Percentiles rank a stretch among this genome's conserved stretches.
Evolutionary conservation across 2,113 vertebrate genomes (phyloP).

Genomic region (Brienomyrus longianalis): DNA sequence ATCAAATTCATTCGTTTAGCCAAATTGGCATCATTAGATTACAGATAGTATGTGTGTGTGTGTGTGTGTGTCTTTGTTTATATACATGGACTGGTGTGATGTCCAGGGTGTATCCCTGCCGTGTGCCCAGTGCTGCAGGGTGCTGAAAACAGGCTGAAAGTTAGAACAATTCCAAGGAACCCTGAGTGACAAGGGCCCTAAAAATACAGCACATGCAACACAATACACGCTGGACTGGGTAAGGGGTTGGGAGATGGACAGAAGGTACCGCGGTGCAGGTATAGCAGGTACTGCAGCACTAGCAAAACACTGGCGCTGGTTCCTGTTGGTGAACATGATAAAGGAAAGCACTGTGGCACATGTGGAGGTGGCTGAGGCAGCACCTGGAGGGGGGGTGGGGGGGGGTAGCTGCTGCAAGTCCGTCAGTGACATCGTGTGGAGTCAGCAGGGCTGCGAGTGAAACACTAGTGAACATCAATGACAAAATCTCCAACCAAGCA

Average conservation of each 20-base stretch:
- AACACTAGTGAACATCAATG: neutral
- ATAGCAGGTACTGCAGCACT: neutral
- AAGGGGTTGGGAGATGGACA: neutral
- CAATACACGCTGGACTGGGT: neutral
- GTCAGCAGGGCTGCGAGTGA: no score
- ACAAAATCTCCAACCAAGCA: neutral
- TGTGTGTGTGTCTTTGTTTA: neutral
- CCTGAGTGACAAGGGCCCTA: neutral
- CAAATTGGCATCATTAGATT: neutral
- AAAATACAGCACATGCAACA: neutral
- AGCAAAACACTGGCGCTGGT: no score
- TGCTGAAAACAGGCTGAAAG: neutral
- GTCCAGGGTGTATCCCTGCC: neutral
- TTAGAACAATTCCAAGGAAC: neutral
- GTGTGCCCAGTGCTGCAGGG: neutral
- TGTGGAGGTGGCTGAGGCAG: neutral
- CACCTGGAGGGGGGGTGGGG: neutral
- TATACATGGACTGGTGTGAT: neutral
- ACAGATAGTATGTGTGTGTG: neutral
- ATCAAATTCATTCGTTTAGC: neutral
- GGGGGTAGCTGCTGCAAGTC: neutral
- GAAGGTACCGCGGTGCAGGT: neutral
- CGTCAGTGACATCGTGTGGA: neutral
- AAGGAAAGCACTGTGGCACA: neutral
- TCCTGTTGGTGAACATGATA: neutral